Evolutionary conservation across 2,888 invertebrate genomes (phyloP).

Genomic region (Pandemis corylana): DNA sequence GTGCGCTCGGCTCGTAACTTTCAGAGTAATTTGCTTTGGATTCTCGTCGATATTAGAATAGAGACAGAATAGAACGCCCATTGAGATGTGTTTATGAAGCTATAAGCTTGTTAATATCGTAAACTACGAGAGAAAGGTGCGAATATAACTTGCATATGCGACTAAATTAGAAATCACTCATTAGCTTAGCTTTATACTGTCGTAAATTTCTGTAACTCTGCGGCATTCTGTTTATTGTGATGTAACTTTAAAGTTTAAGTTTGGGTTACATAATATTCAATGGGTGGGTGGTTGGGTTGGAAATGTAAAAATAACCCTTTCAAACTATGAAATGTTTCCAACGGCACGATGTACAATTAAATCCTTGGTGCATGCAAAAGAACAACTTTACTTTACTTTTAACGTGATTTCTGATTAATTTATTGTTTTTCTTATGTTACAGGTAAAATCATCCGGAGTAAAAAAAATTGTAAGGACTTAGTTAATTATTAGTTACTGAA

Average conservation of each 20-base stretch:
- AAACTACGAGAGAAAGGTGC: conserved; percentile 39
- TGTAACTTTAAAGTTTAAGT: neutral
- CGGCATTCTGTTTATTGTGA: conserved; percentile 2
- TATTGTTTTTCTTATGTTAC: neutral
- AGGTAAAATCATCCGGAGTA: conserved; percentile 1
- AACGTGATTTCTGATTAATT: neutral
- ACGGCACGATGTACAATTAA: neutral
- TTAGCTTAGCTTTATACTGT: conserved; percentile 10
- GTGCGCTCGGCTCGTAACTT: neutral
- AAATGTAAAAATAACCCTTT: no score
- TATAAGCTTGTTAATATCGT: conserved; percentile 32
- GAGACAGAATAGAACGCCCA: conserved; percentile 11
- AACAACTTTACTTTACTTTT: no score
- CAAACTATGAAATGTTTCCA: neutral
- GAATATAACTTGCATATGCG: conserved; percentile 34
- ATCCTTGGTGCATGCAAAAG: neutral
- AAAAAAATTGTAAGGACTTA: neutral
- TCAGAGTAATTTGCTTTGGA: neutral
- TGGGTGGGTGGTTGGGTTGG: no score
- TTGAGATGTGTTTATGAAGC: conserved; percentile 27
- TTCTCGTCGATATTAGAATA: conserved; percentile 8
- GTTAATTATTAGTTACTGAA: neutral
- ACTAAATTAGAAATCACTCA: conserved; percentile 35
- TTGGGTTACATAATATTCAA: neutral
- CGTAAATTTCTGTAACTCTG: neutral